Base-by-base conservation (phyloP, 2,888 invertebrate species). In the Stenolophus ochropezus region DNA sequence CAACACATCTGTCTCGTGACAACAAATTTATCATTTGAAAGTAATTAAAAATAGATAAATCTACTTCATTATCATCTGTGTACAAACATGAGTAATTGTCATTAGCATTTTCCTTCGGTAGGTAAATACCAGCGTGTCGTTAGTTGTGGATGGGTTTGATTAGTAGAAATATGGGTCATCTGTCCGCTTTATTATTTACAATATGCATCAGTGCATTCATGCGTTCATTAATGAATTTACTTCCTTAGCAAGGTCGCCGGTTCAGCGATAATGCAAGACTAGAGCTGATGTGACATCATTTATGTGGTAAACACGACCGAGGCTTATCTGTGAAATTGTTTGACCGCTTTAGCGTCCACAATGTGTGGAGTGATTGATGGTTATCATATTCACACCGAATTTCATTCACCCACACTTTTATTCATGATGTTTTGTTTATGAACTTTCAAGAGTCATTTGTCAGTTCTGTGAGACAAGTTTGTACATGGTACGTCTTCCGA, bases 181-280 rank as follows among this genome's bases (percentile, higher is more conserved):
- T 27, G 33, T 69, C 27, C 33, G 33, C 16, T 27, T 69, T 69
- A 69, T 69, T 69, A 69, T 69, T 69, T 69, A 69, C 65, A 69
- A 69, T 69, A 69, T 69, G 65, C 65, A 69, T 69, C 75, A 75
- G 75, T 75, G 56, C 75, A 75, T 75, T 74, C 33, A 56, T 56
- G 75, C 56, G 75, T 53, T 75, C 49, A 75, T 75, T 75, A 75
- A 75, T 75, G 75, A 75, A 75, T 56, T 56, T 53, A 75, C 53
- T 75, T 75, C 75, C 75, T 56, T 53, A 56, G 33, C 53, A 75
- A 75, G 75, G 56, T 75, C 56, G 23, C 33, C 14, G 27, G 75
- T 56, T 75, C 75, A 75, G 56, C 33, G 75, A 75, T 75, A 75
- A 75, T 56, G 33, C 33, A 74, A 51, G 25, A 74, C 49, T 33